Evolutionary conservation across 1,140 invertebrate genomes (phyloP).

Genomic region (Zaprionus capensis): DNA sequence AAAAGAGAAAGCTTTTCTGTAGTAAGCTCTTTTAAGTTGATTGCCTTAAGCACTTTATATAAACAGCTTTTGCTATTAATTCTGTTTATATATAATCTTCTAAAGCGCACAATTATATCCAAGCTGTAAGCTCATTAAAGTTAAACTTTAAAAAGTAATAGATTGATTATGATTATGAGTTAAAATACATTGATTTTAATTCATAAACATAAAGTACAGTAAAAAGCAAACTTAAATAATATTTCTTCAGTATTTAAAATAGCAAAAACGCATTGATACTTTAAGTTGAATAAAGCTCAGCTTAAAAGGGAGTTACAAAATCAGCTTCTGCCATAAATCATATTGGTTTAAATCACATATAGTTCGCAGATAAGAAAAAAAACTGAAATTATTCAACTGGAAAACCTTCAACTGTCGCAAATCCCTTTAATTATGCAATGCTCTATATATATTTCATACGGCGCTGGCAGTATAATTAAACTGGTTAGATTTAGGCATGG

Average conservation of each 20-base stretch:
- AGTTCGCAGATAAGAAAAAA: background rate
- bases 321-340: background rate
- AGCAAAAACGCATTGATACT: background rate
- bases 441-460: constrained; percentile 31
- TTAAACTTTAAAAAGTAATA: too few species aligned
- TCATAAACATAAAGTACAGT: background rate
- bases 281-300: background rate
- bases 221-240: background rate
- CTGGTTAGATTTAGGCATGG: constrained; percentile 1
- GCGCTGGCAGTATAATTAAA: constrained; percentile 8
- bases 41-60: too few species aligned
- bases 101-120: too few species aligned
- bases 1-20: too few species aligned
- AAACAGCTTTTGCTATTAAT: too few species aligned
- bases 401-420: constrained; percentile 11
- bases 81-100: too few species aligned
- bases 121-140: background rate
- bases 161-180: background rate
- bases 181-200: background rate
- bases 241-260: background rate
- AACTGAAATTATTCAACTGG: background rate
- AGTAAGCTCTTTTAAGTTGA: too few species aligned
- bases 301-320: background rate
- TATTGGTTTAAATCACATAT: background rate
- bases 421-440: constrained; percentile 33